Conservation (phyloP, 92 coral and sea anemone species). For the Epizoanthus ramosus region DNA sequence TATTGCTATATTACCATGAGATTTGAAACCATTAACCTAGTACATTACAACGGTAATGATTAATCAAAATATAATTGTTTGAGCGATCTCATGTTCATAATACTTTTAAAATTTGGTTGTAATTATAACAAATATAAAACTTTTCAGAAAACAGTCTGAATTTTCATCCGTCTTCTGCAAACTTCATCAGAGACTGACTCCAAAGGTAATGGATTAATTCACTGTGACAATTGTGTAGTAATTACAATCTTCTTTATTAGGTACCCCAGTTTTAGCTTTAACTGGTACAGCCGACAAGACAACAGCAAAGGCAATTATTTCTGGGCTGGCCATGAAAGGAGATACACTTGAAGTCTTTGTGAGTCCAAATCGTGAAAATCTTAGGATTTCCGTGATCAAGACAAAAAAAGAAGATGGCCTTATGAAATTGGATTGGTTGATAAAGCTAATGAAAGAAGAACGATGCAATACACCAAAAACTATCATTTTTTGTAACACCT, state of each 20-base stretch:
- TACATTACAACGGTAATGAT: too few relatives aligned
- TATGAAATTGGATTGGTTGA: slow-evolving; percentile 47
- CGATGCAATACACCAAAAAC: slow-evolving; percentile 56
- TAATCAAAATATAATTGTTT: too few relatives aligned
- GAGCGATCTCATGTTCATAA: too few relatives aligned
- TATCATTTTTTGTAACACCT: slow-evolving; percentile 61
- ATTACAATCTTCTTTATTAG: background rate
- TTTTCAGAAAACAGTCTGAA: too few relatives aligned
- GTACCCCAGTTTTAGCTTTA: slow-evolving; percentile 50
- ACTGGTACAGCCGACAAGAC: slow-evolving; percentile 55
- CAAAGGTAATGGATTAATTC: too few relatives aligned
- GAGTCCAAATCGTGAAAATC: slow-evolving; percentile 59
- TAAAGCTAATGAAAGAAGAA: slow-evolving; percentile 39
- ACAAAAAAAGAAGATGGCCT: slow-evolving; percentile 40
- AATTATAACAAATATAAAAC: too few relatives aligned
- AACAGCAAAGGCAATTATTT: slow-evolving; percentile 37
- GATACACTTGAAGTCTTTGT: slow-evolving; percentile 17
- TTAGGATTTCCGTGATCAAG: slow-evolving; percentile 56
- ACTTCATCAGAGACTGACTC: too few relatives aligned
- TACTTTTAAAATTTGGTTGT: too few relatives aligned
- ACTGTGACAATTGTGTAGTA: too few relatives aligned
- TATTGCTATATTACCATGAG: too few relatives aligned
- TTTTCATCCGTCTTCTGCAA: too few relatives aligned
- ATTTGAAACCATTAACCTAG: too few relatives aligned
- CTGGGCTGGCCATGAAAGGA: background rate